Conservation (phyloP, 2,888 invertebrate genomes). For the Nymphalis c-album region DNA sequence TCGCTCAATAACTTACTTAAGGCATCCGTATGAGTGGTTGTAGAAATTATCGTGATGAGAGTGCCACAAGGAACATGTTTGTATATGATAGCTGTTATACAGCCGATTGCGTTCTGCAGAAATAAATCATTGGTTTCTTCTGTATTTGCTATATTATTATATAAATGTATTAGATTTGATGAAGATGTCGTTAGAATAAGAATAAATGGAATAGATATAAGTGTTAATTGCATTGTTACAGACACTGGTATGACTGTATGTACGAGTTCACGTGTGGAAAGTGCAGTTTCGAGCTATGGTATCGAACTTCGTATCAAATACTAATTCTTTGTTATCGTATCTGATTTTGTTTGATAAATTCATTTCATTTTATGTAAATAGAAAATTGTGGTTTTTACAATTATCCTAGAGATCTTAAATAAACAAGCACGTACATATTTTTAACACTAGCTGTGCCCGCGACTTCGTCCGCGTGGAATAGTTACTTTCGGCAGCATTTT, state of each 20-base stretch:
- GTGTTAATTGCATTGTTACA: background rate
- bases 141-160: background rate
- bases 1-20: slow-evolving; percentile 42
- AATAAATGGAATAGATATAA: background rate
- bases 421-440: too few relatives aligned
- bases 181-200: background rate
- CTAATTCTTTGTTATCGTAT: too few relatives aligned
- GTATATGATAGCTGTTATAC: slow-evolving; percentile 6
- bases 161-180: background rate
- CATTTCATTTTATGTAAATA: too few relatives aligned
- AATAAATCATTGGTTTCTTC: background rate
- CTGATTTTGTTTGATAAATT: too few relatives aligned
- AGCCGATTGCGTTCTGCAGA: slow-evolving; percentile 2
- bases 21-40: slow-evolving; percentile 6
- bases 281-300: too few relatives aligned
- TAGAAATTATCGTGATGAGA: slow-evolving; percentile 14
- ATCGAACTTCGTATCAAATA: too few relatives aligned
- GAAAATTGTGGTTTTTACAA: too few relatives aligned
- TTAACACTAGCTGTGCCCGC: too few relatives aligned
- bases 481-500: too few relatives aligned
- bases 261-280: background rate
- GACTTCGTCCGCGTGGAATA: too few relatives aligned
- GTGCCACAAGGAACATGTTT: slow-evolving; percentile 20
- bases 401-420: too few relatives aligned
- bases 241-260: background rate